Conservation (phyloP, 2,797 vertebrate genomes). For the Coendou prehensilis region DNA sequence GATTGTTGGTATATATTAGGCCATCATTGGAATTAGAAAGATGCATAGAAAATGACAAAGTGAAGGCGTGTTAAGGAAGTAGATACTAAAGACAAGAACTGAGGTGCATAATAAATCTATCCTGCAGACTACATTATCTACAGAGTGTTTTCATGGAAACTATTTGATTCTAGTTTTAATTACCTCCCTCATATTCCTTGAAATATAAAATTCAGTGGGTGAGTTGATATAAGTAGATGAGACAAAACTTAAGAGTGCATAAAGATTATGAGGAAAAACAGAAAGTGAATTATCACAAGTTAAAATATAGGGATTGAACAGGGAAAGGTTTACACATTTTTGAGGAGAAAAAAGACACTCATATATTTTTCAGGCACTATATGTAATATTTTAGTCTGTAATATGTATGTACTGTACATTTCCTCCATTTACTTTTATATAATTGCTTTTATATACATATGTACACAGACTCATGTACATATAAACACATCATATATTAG, state of each 20-base stretch:
- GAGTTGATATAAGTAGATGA: not conserved
- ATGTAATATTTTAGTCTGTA: not conserved
- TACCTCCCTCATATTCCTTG: not conserved
- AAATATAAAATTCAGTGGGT: not conserved
- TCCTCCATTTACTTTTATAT: not conserved
- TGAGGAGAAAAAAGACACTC: not conserved
- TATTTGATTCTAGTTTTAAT: constrained; percentile 38
- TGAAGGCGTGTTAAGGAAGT: not conserved
- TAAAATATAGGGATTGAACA: not conserved
- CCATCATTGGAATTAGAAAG: not conserved
- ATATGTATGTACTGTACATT: not conserved
- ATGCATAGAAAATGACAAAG: not conserved
- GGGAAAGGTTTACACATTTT: not conserved
- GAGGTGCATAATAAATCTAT: not conserved
- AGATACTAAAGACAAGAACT: not conserved
- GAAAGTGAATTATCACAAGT: not conserved
- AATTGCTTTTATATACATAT: not conserved
- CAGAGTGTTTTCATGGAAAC: not conserved
- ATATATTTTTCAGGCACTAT: not conserved
- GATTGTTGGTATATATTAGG: not conserved
- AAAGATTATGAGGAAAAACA: constrained; percentile 13
- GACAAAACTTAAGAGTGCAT: not conserved
- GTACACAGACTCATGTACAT: not conserved
- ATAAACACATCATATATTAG: not conserved
- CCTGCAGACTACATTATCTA: not conserved